phyloP scores from a whole-genome alignment of 2,113 vertebrate species.

The Carassius auratus region DNA sequence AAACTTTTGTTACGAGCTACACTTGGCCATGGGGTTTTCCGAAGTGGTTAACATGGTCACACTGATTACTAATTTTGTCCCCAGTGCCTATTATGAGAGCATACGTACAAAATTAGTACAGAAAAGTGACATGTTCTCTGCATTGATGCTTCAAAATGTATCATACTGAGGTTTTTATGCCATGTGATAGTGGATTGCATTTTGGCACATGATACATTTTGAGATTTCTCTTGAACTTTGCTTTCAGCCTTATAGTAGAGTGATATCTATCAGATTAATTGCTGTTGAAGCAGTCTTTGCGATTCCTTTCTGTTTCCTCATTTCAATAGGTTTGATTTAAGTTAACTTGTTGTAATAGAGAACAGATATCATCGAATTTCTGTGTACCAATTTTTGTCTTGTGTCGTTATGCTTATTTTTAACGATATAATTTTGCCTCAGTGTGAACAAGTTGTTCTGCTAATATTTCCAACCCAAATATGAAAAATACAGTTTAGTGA shows the following conservation, averaged over 20 bases:
- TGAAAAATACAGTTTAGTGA: constrained; percentile 55
- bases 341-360: constrained; percentile 87
- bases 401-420: constrained; percentile 57
- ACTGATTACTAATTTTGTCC: constrained; percentile 84
- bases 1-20: constrained; percentile 62
- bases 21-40: constrained; percentile 87
- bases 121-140: constrained; percentile 81
- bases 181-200: constrained; percentile 63
- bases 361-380: constrained; percentile 99
- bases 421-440: constrained; percentile 65
- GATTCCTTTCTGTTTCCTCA: constrained; percentile 61
- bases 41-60: constrained; percentile 85
- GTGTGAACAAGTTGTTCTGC: constrained; percentile 70
- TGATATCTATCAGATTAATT: constrained; percentile 75
- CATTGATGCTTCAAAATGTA: constrained; percentile 93
- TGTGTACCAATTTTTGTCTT: constrained; percentile 83
- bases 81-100: constrained; percentile 62
- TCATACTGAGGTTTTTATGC: constrained; percentile 65
- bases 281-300: constrained; percentile 56
- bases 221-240: constrained; percentile 69
- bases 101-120: constrained; percentile 82
- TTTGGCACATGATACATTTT: constrained; percentile 81
- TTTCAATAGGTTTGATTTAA: constrained; percentile 78
- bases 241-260: constrained; percentile 75
- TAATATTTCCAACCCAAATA: constrained; percentile 69